Percentiles rank a stretch among this genome's conserved stretches.
These are phyloP conservation scores for Charanyca ferruginea DNA, from an alignment of 2,888 invertebrate species.

Conservation along the genomic window DNA sequence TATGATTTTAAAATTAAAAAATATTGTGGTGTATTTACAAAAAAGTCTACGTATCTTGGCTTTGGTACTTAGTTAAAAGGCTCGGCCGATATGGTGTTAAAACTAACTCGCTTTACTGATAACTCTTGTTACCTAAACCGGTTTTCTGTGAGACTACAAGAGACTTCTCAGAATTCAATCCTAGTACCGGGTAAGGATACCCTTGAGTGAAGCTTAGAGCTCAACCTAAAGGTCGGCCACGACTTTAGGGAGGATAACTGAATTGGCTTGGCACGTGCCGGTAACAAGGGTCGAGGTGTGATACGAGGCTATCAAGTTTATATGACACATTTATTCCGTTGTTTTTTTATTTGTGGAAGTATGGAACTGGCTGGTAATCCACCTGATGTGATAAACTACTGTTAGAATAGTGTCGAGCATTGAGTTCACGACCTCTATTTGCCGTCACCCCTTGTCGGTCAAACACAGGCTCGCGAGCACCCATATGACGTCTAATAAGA, in stretches of 20 bases:
- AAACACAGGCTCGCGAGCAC: no score
- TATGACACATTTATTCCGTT: neutral
- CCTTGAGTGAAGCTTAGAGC: slow-evolving; percentile 35
- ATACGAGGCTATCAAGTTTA: slow-evolving; percentile 26
- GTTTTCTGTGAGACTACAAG: slow-evolving; percentile 11
- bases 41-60: no score
- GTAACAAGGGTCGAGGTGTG: slow-evolving; percentile 49
- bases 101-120: neutral
- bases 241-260: slow-evolving; percentile 50
- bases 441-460: no score
- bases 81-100: neutral
- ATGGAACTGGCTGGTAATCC: neutral
- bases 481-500: no score
- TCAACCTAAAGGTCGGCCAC: slow-evolving; percentile 39
- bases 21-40: no score
- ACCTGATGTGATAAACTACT: neutral
- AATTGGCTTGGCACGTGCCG: slow-evolving; percentile 52
- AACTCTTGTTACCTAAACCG: neutral
- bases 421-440: no score
- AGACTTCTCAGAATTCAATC: slow-evolving; percentile 10
- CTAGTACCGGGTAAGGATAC: slow-evolving; percentile 21
- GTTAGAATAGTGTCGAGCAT: no score
- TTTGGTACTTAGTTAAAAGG: no score
- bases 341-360: neutral
- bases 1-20: no score